phyloP scores from a whole-genome alignment of 2,888 invertebrate genomes.

The Drosophila dives region DNA sequence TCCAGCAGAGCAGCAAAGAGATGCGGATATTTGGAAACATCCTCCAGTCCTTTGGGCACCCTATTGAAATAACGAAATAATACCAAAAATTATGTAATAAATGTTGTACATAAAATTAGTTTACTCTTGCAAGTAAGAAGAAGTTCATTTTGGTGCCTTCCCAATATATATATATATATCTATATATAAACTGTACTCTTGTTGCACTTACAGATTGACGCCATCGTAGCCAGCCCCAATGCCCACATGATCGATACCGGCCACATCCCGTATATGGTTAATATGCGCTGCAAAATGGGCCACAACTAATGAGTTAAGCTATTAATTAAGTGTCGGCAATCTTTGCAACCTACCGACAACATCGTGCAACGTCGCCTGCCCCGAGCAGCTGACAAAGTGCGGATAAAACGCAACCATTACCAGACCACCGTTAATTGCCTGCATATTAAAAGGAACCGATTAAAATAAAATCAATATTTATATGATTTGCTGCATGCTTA shows the following conservation, averaged over 20 bases:
- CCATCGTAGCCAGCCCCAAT: conserved; percentile 95
- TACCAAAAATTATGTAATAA: background rate
- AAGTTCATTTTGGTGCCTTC: background rate
- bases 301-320: conserved; percentile 5
- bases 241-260: conserved; percentile 94
- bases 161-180: background rate
- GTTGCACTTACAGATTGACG: conserved; percentile 92
- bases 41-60: conserved; percentile 91
- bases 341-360: conserved; percentile 87
- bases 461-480: conserved; percentile 30
- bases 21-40: conserved; percentile 94
- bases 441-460: conserved; percentile 56
- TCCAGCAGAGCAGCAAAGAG: conserved; percentile 92
- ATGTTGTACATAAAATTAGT: background rate
- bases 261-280: conserved; percentile 93
- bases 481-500: conserved; percentile 64
- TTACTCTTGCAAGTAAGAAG: background rate
- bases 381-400: conserved; percentile 87
- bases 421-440: conserved; percentile 88
- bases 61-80: conserved; percentile 52
- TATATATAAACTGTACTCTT: no score
- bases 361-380: conserved; percentile 87
- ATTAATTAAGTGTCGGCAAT: background rate
- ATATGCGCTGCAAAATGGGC: conserved; percentile 89
- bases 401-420: conserved; percentile 89